These are phyloP conservation scores for Oncopodura yosiiana DNA, from an alignment of 1,140 invertebrate species.

Conservation along the genomic window DNA sequence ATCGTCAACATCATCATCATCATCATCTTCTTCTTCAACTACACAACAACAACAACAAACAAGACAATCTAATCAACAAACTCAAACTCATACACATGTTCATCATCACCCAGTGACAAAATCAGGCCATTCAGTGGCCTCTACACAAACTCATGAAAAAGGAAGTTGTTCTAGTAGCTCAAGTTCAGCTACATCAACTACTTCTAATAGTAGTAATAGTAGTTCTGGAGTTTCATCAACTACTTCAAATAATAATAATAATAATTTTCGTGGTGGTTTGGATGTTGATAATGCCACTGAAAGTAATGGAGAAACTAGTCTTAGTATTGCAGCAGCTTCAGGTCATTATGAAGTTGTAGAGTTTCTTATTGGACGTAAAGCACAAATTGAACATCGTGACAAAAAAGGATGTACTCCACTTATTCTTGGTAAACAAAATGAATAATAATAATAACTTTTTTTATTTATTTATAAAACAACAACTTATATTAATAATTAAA, in stretches of 20 bases:
- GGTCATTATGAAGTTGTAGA: slow-evolving; percentile 93
- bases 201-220: too few species aligned
- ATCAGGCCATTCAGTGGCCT: slow-evolving; percentile 30
- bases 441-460: too few species aligned
- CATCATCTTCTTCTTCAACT: slow-evolving; percentile 6
- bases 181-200: too few species aligned
- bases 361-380: slow-evolving; percentile 75
- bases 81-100: slow-evolving; percentile 24
- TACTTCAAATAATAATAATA: too few species aligned
- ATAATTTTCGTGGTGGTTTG: too few species aligned
- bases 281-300: slow-evolving; percentile 95
- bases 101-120: slow-evolving; percentile 15
- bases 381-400: slow-evolving; percentile 94
- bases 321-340: slow-evolving; percentile 92
- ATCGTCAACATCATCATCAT: neutral
- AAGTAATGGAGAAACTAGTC: slow-evolving; percentile 94
- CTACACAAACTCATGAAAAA: slow-evolving; percentile 29
- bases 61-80: slow-evolving; percentile 30
- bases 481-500: too few species aligned
- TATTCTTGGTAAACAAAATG: too few species aligned
- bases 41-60: slow-evolving; percentile 6
- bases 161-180: too few species aligned
- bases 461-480: too few species aligned
- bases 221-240: too few species aligned
- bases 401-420: slow-evolving; percentile 98